These are phyloP conservation scores for Gasterosteus nipponicus DNA, from an alignment of 2,113 vertebrate genomes.

Conservation along the genomic window DNA sequence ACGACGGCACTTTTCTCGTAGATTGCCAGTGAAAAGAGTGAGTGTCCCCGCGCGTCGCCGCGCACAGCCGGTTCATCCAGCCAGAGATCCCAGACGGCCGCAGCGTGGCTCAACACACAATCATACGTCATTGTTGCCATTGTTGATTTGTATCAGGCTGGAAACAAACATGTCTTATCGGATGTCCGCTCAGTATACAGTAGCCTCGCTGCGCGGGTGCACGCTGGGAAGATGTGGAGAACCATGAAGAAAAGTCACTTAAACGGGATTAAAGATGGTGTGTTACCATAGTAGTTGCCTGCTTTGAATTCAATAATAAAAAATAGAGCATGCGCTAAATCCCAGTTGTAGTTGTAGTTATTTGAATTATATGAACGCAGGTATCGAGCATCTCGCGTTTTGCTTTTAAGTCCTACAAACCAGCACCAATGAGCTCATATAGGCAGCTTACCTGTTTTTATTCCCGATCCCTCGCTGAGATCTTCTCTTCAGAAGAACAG, in stretches of 20 bases:
- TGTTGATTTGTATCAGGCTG: conserved; percentile 59
- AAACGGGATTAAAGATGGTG: neutral
- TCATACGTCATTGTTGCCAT: conserved; percentile 47
- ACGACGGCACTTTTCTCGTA: conserved; percentile 11
- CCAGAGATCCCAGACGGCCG: neutral
- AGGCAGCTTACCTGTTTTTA: conserved; percentile 42
- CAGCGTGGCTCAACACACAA: conserved; percentile 16
- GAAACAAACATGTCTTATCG: conserved; percentile 65
- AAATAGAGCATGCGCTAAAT: neutral
- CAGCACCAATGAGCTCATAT: neutral
- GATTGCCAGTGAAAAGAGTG: neutral
- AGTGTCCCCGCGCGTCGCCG: conserved; percentile 46
- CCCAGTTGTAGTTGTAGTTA: neutral
- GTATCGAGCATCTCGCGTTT: neutral
- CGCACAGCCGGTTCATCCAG: conserved; percentile 16
- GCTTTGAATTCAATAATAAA: neutral
- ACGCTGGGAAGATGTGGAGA: conserved; percentile 2
- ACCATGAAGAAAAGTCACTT: neutral
- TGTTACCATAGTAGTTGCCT: neutral
- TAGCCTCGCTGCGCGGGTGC: conserved; percentile 22
- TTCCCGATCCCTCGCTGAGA: neutral
- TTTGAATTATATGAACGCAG: neutral
- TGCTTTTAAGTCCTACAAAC: neutral
- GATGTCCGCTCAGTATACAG: conserved; percentile 40
- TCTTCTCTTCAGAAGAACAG: neutral